A percentile compares a stretch with the other conserved stretches of the same genome.
phyloP scores from a whole-genome alignment of 1,140 invertebrate species.

The Trichonephila clavipes region DNA sequence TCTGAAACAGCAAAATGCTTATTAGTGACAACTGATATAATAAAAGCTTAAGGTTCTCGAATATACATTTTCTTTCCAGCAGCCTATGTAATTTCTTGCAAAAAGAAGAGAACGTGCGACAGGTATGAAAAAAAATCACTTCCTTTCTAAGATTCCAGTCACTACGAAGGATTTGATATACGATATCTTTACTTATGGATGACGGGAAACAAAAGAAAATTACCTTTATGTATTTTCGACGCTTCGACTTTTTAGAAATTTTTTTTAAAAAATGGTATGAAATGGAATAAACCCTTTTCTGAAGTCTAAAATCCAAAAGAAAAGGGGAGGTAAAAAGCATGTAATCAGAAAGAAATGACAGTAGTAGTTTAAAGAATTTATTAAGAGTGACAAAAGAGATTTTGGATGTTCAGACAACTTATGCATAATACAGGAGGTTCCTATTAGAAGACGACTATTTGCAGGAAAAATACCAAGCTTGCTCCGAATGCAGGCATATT shows the following conservation, averaged over 20 bases:
- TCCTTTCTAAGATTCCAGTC: too few species aligned
- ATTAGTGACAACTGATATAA: too few species aligned
- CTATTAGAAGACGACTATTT: not conserved
- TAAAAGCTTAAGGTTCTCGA: too few species aligned
- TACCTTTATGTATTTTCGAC: not conserved
- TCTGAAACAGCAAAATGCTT: too few species aligned
- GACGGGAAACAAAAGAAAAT: not conserved
- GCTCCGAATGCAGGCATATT: not conserved
- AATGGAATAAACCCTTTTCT: not conserved
- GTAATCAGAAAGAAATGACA: not conserved
- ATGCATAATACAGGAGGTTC: constrained; percentile 29
- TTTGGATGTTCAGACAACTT: not conserved
- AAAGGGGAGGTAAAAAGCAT: not conserved
- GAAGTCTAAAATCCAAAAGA: too few species aligned
- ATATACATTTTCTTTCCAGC: too few species aligned
- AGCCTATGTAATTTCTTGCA: too few species aligned
- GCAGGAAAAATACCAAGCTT: too few species aligned
- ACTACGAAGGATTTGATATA: too few species aligned
- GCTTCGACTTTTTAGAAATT: not conserved
- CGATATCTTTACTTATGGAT: too few species aligned
- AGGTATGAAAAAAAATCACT: too few species aligned
- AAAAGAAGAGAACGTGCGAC: too few species aligned
- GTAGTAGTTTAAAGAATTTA: not conserved
- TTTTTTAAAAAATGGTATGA: not conserved
- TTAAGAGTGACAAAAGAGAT: constrained; percentile 38